These are phyloP conservation scores for Diploptera punctata DNA, from an alignment of 2,888 invertebrate species.

Conservation along the genomic window DNA sequence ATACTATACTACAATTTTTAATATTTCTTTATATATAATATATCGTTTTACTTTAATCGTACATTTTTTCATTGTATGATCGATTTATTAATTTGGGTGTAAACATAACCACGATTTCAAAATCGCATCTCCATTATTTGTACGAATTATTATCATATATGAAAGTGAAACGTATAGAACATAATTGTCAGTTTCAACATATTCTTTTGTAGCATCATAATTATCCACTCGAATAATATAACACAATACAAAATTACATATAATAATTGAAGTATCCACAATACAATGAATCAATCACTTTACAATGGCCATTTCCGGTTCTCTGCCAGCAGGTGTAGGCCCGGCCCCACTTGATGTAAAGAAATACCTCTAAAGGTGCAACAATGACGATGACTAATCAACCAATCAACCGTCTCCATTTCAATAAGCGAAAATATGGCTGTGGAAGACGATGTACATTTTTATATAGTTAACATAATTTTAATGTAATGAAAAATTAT, in stretches of 20 bases:
- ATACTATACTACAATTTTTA: too few relatives aligned
- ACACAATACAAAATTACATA: neutral
- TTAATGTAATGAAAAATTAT: too few relatives aligned
- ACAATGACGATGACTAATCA: too few relatives aligned
- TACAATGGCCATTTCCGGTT: constrained; percentile 36
- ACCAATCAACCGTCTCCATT: too few relatives aligned
- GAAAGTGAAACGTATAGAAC: too few relatives aligned
- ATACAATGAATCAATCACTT: constrained; percentile 36
- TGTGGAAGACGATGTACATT: too few relatives aligned
- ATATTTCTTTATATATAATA: too few relatives aligned
- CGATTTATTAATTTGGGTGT: neutral
- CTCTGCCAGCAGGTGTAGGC: constrained; percentile 29
- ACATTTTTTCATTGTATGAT: neutral
- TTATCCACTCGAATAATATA: neutral
- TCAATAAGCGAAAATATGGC: too few relatives aligned
- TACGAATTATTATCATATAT: too few relatives aligned
- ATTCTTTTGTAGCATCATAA: neutral
- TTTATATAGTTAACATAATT: too few relatives aligned
- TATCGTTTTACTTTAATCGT: too few relatives aligned
- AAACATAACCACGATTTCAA: constrained; percentile 14
- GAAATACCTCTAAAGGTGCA: neutral
- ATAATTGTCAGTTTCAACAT: too few relatives aligned
- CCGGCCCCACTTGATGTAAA: constrained; percentile 1
- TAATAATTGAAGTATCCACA: neutral
- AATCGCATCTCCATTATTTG: neutral